Base-by-base conservation (phyloP, 2,113 vertebrate species). In the Chrysochloris asiatica region DNA sequence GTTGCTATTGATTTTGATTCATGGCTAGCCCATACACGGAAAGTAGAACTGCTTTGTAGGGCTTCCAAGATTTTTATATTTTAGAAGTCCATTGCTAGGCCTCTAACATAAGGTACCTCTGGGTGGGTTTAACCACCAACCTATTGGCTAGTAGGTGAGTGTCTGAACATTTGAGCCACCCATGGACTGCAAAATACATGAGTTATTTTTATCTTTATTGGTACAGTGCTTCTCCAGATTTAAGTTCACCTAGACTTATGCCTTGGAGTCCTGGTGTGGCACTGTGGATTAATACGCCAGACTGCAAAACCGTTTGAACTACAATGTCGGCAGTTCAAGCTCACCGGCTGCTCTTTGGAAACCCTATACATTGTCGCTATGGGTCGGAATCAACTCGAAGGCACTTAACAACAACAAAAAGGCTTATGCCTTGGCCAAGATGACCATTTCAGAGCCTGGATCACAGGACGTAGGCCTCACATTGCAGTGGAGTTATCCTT, bases 171-270 rank as follows among this genome's bases (percentile, higher is more conserved):
- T 69, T 69, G n/a, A 69, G 19, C 67, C 36, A 69, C 36, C 67
- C 6, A 24, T 13, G 21, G 36, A 67, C 36, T 69, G 9, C 36
- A 36, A 24, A 71, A 8, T 71, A 45, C 48, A 19, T 48, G 28
- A 43, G 52, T 3, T 45, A 48, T 19, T 59, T 77, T 30, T 87
- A 93, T 43, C 89, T 86, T 83, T 93, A 88, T 48, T 54, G 45
- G 54, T 65, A 54, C 9, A 33, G 5, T 84, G 13, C 10, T 59
- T 89, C 47, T 90, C 33, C 16, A 48, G 67, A 52, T 81, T 16
- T 72, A 65, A 92, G 16, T 72, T 93, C 48, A 72, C 43, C 63
- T 90, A 92, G 47, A 24, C 41, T 81, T 33, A 38, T 63, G n/a
- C 3, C 0, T 56, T 21, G 17, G 54, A 5, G 24, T 56, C 4